Base-by-base conservation (phyloP, 2,888 invertebrate genomes). In the Lycophotia porphyrea region DNA sequence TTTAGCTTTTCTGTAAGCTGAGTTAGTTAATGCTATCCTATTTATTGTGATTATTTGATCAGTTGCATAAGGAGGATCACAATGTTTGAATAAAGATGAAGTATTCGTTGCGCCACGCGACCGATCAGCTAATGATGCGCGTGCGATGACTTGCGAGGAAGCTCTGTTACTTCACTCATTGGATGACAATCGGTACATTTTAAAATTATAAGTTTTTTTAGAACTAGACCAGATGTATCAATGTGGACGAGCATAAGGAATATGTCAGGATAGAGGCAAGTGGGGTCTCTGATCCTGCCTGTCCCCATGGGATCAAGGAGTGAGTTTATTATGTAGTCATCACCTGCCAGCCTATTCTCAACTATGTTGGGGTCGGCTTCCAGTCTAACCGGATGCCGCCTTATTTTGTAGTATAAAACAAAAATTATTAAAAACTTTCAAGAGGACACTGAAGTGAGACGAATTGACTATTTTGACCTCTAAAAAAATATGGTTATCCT, bases 161-260 rank as follows among this genome's bases (percentile, higher is more conserved):
- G 65, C 27, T 65, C n/a, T 34, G 21, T 81, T 72, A 61, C 55
- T 31, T 66, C 34, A 71, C 52, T 81, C 69, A 76, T 81, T 81
- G 21, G 24, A 69, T 76, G 11, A 15, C 9, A 11, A 44, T 52
- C 52, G 44, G 8, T 67, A 34, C 18, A 52, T 55, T 24, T 55
- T 15, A 55, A 7, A 73, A 71, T 44, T 27, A 42, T 8, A 42
- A 42, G 36, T 5, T 55, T 36, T 36, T 44, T 49, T 4, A 60
- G 42, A 52, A 39, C 5, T 13, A n/a, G 31, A 27, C 60, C 34
- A 34, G 34, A 9, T 60, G 34, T 34, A 60, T 60, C 21, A 58
- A 31, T 8, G 31, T 31, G 1, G 21, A 60, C 21, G 21, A 52
- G 52, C 52, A 52, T 1, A n/a, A 13, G 52, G 11, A 52, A n/a